Evolutionary conservation across 1,140 invertebrate genomes (phyloP), one percentile per base, ranked within the genome.

Genomic region (Aphidius ervi): DNA sequence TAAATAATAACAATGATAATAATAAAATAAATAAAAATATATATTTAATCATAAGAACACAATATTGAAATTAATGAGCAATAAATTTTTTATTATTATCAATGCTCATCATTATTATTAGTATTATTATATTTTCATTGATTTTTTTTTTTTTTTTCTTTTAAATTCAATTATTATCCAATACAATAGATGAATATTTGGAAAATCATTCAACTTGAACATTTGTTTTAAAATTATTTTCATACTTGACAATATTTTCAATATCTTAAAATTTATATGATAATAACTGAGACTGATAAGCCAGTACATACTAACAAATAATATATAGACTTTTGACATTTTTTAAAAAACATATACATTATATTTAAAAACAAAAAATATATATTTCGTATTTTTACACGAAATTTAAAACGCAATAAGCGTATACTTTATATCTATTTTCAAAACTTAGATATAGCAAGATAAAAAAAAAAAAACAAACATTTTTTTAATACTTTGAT

Each of bases 341-440:
- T 46, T 56, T 46, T 41, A 42, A 54, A 10, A 9, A 56, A 56
- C 20, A 23, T 39, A 16, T 55, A 23, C 23, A 45, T 37, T 46
- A 41, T 41, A 47, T 50, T 50, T 50, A 53, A 53, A 43, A 53
- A 46, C 47, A 55, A 55, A 60, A 45, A 41, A 45, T 59, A 59
- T 59, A 59, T 59, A 55, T 54, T 48, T 55, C 37, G 52, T 60
- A 60, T 60, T 60, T 60, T 60, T 60, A 55, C 59, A 60, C 59
- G 45, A 60, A 55, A 55, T 23, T 31, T 6, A 10, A 48, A 20
- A 16, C 46, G 16, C 9, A 48, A 10, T 40, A n/a, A 57, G 37
- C 45, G 56, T n/a, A 7, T 46, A 45, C 52, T 54, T 55, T 23
- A 53, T 60, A 46, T 54, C 16, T 56, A 56, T 60, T 59, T 60